Evolutionary conservation across 1,140 invertebrate genomes (phyloP).

Genomic region (Tyrophagus putrescentiae): DNA sequence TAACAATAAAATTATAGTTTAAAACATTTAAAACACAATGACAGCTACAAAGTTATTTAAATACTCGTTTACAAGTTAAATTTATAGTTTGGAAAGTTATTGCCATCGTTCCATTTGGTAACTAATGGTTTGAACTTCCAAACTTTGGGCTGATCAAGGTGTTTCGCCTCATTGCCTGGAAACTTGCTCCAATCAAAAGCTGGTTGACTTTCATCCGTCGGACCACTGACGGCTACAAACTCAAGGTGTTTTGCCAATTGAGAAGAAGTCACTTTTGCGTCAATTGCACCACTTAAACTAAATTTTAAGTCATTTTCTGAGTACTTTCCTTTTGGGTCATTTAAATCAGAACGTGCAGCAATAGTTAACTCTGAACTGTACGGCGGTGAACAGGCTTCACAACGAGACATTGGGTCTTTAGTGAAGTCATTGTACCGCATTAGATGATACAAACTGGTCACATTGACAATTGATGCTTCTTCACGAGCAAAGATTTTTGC

Average conservation of each 20-base stretch:
- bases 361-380: slow-evolving; percentile 18
- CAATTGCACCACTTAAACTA: slow-evolving; percentile 12
- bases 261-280: slow-evolving; percentile 32
- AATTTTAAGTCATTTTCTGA: background rate
- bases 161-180: background rate
- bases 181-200: slow-evolving; percentile 16
- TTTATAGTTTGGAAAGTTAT: too few species aligned
- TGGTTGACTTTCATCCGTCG: slow-evolving; percentile 16
- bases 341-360: slow-evolving; percentile 21
- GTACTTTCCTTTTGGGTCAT: slow-evolving; percentile 21
- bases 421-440: slow-evolving; percentile 33
- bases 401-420: slow-evolving; percentile 18
- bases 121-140: slow-evolving; percentile 11
- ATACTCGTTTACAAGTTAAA: too few species aligned
- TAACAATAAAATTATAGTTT: too few species aligned
- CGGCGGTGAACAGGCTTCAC: slow-evolving; percentile 22
- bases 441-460: slow-evolving; percentile 30
- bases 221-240: slow-evolving; percentile 17
- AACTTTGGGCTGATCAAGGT: slow-evolving; percentile 17
- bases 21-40: too few species aligned
- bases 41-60: too few species aligned
- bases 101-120: too few species aligned
- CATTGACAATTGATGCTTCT: slow-evolving; percentile 29
- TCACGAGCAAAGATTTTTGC: slow-evolving; percentile 35
- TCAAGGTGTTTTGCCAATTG: slow-evolving; percentile 34